Percentiles rank a stretch among this genome's conserved stretches.
Evolutionary conservation across 2,888 invertebrate genomes (phyloP).

Genomic region (Chrysomela aeneicollis): DNA sequence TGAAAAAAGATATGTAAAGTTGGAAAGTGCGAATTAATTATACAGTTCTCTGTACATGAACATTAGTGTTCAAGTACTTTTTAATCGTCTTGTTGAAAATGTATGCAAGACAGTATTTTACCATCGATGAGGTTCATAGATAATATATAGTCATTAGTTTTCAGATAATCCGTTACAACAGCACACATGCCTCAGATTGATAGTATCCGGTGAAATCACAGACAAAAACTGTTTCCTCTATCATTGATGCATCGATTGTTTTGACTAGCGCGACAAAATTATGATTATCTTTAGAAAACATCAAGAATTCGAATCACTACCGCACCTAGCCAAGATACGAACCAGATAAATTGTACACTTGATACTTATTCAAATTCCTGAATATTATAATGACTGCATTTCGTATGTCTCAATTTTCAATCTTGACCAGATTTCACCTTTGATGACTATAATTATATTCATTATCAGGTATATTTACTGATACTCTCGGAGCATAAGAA

Average conservation of each 20-base stretch:
- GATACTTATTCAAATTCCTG: background rate
- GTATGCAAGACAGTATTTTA: constrained; percentile 14
- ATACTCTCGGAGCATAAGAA: background rate
- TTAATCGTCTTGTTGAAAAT: constrained; percentile 9
- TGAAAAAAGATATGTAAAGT: constrained; percentile 7
- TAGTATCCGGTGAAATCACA: constrained; percentile 36
- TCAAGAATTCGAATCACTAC: background rate
- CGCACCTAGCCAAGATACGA: background rate
- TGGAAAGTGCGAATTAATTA: constrained; percentile 21
- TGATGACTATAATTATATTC: background rate
- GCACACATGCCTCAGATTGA: constrained; percentile 17
- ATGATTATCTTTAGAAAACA: background rate
- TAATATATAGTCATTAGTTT: constrained; percentile 21
- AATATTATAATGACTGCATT: constrained; percentile 1
- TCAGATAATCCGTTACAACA: constrained; percentile 21
- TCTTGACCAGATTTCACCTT: background rate
- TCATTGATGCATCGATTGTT: background rate
- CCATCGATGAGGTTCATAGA: constrained; percentile 22
- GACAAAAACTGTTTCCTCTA: constrained; percentile 6
- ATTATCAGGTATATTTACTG: background rate
- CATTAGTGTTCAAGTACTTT: constrained; percentile 1
- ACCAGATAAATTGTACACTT: background rate
- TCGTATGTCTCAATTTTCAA: background rate
- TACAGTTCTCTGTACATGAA: constrained; percentile 7
- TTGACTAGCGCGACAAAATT: background rate